Evolutionary conservation across 2,888 invertebrate genomes (phyloP), one percentile per base, ranked within the genome.

Genomic region (Aquatica leii): DNA sequence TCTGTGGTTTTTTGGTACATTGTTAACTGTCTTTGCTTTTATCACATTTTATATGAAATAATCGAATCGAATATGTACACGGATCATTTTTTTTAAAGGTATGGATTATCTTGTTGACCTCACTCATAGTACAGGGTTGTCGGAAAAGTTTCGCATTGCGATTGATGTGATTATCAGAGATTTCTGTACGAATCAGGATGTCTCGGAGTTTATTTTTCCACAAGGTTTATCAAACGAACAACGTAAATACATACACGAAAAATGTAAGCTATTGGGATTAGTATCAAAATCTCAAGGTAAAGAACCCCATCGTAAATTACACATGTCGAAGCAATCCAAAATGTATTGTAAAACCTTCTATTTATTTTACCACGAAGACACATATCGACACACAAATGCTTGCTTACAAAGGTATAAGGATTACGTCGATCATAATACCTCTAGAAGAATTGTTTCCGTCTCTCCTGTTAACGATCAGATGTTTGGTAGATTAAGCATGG

Each of bases 281-380:
- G 89, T 90, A 75, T 92, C 93, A 1, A 92, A 91, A 82, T 94
- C 93, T 73, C 86, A 89, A 82, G 94, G 94, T 85, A 92, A 87
- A 83, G 87, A 81, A 62, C 79, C 80, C 1, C 70, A 78, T 50
- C 62, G 75, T 9, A 56, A 50, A 37, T 17, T 61, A 15, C 40
- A 24, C 8, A 49, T 62, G 37, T 17, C 24, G 4, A 51, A 34
- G 37, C 34, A 43, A 4, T 31, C 18, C 14, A 24, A 20, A 11
- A 12, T 31, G 1, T 56, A 34, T 35, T 8, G 21, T 4, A 62
- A 57, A 21, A 12, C 34, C 6, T 62, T 56, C 56, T n/a, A 56
- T 6, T 24, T 62, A 9, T 9, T 14, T 18, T 18, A 48, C 17
- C 54, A 60, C 2, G 17, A 51, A 12, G 34, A 35, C 37, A 59